Percentiles rank a stretch among this genome's conserved stretches.
Conservation (phyloP, 2,113 vertebrate genomes). For the Anthoscopus minutus region DNA sequence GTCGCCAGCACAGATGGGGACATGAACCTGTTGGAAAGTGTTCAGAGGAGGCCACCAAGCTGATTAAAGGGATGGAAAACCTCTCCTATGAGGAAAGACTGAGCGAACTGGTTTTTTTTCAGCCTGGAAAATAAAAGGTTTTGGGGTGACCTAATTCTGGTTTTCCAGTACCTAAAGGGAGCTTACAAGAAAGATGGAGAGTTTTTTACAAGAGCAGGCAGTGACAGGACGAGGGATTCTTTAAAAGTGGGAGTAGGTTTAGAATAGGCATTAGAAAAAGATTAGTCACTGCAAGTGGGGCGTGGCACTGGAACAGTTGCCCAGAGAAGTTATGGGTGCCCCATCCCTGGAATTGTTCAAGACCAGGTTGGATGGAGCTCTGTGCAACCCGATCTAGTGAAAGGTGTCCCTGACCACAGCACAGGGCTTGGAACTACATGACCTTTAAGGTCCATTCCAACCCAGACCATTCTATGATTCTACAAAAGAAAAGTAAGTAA, state of each 20-base stretch:
- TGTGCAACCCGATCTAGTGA: background rate
- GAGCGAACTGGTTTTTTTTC: background rate
- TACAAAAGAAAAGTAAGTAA: background rate
- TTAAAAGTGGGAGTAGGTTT: background rate
- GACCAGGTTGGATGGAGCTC: background rate
- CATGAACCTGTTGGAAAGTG: background rate
- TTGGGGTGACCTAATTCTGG: background rate
- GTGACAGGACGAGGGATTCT: background rate
- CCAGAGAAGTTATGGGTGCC: background rate
- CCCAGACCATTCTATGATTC: background rate
- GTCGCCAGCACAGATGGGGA: background rate
- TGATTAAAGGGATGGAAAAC: background rate
- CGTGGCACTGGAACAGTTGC: background rate
- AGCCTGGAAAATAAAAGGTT: background rate
- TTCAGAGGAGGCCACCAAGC: background rate
- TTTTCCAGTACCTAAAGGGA: background rate
- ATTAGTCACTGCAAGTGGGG: background rate
- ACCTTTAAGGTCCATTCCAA: background rate
- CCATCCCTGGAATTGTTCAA: background rate
- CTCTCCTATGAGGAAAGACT: background rate
- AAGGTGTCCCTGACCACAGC: background rate
- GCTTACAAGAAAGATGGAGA: background rate
- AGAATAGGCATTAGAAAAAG: background rate
- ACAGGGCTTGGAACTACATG: fast-evolving
- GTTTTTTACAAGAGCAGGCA: background rate